These are phyloP conservation scores for Phalera bucephala DNA, from an alignment of 2,888 invertebrate species.

Conservation along the genomic window DNA sequence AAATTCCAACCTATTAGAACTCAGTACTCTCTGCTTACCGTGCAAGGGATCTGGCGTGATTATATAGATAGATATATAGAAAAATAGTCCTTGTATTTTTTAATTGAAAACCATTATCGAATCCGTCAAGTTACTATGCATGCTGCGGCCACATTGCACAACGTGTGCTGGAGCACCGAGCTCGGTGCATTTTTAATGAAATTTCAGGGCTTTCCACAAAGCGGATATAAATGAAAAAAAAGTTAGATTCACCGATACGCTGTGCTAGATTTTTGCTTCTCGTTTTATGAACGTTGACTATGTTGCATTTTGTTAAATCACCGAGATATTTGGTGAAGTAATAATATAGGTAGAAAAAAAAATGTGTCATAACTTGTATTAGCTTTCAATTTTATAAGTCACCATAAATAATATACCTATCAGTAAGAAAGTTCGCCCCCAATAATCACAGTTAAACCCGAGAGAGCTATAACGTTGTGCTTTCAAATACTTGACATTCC, in stretches of 20 bases:
- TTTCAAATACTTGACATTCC: slow-evolving; percentile 70
- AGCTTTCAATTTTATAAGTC: too few relatives aligned
- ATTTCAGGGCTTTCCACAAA: slow-evolving; percentile 71
- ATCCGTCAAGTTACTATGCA: slow-evolving; percentile 5
- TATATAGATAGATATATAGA: too few relatives aligned
- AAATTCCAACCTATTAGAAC: too few relatives aligned
- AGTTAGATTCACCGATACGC: slow-evolving; percentile 52
- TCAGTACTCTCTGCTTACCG: too few relatives aligned
- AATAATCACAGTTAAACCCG: slow-evolving; percentile 51
- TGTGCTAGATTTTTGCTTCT: slow-evolving; percentile 30
- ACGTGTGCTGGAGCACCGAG: slow-evolving; percentile 2
- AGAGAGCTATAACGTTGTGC: slow-evolving; percentile 40
- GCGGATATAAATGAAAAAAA: slow-evolving; percentile 60
- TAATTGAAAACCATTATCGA: not conserved
- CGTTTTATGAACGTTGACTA: slow-evolving; percentile 31
- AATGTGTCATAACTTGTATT: too few relatives aligned
- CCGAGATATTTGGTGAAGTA: too few relatives aligned
- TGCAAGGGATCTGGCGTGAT: too few relatives aligned
- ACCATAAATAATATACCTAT: too few relatives aligned
- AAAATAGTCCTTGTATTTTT: too few relatives aligned
- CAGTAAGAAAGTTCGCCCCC: too few relatives aligned
- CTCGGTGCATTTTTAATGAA: slow-evolving; percentile 66
- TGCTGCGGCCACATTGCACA: not conserved
- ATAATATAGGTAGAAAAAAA: too few relatives aligned
- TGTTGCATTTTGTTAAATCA: slow-evolving; percentile 26